These are phyloP conservation scores for Thera britannica DNA, from an alignment of 2,888 invertebrate genomes.

Conservation along the genomic window DNA sequence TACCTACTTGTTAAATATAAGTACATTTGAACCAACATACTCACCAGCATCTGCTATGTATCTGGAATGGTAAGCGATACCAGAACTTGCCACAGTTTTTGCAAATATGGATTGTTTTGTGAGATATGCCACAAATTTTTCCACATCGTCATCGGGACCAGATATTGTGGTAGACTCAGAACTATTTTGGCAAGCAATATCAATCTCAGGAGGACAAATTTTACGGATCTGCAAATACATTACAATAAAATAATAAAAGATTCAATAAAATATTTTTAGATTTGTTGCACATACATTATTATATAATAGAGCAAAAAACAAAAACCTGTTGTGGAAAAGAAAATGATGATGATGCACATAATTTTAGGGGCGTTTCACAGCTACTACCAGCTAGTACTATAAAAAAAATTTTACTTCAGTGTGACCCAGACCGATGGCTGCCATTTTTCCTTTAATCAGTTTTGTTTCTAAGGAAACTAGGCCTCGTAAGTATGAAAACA, in stretches of 20 bases:
- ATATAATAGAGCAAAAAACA: no score
- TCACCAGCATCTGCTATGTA: constrained; percentile 85
- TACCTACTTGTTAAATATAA: no score
- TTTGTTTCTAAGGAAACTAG: constrained; percentile 87
- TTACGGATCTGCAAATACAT: constrained; percentile 44
- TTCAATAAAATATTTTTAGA: no score
- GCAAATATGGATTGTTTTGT: constrained; percentile 55
- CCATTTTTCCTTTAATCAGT: constrained; percentile 91
- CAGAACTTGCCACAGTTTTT: constrained; percentile 83
- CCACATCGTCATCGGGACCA: constrained; percentile 87
- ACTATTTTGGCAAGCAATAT: constrained; percentile 92
- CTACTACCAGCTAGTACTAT: no score
- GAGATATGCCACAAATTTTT: constrained; percentile 79
- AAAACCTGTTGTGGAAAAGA: no score
- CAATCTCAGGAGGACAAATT: constrained; percentile 84
- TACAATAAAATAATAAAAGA: no score
- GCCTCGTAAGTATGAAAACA: constrained; percentile 92
- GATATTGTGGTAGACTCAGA: constrained; percentile 90
- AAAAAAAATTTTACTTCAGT: no score
- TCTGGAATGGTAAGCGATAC: constrained; percentile 94
- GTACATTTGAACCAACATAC: neutral
- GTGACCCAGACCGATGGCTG: constrained; percentile 89
- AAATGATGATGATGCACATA: no score
- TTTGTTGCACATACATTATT: no score
- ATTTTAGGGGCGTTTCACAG: no score